Evolutionary conservation across 2,113 vertebrate species (phyloP).

Genomic region (Irena cyanogastra): DNA sequence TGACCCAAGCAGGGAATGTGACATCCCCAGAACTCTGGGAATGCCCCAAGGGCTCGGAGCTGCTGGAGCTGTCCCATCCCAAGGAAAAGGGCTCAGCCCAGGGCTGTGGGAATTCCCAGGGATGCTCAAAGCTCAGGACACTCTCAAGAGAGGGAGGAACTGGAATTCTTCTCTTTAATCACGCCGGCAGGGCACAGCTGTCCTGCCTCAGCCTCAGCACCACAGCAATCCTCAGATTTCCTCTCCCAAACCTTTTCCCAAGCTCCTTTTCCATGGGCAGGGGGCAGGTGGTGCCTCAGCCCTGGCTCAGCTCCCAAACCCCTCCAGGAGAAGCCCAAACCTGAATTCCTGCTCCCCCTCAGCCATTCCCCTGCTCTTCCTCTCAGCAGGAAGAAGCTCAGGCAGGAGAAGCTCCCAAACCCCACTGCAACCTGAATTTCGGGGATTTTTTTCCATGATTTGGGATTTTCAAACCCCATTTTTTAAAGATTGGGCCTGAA

Average conservation of each 20-base stretch:
- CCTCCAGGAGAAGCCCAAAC: background rate
- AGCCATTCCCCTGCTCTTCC: background rate
- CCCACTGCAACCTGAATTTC: background rate
- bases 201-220: background rate
- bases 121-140: background rate
- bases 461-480: background rate
- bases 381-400: background rate
- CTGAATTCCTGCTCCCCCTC: background rate
- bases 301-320: background rate
- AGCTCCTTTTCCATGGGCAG: background rate
- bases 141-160: background rate
- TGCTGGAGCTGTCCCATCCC: background rate
- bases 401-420: background rate
- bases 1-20: background rate
- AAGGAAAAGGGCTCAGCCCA: rapidly evolving
- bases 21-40: background rate
- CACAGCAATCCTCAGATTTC: background rate
- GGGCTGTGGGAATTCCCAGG: background rate
- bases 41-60: background rate
- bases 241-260: background rate
- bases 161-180: conserved; percentile 4
- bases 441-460: background rate
- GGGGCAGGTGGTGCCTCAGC: background rate
- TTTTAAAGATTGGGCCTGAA: no score
- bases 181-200: background rate